Conservation (phyloP, 64 coral and sea anemone species). For the Montipora sp. region DNA sequence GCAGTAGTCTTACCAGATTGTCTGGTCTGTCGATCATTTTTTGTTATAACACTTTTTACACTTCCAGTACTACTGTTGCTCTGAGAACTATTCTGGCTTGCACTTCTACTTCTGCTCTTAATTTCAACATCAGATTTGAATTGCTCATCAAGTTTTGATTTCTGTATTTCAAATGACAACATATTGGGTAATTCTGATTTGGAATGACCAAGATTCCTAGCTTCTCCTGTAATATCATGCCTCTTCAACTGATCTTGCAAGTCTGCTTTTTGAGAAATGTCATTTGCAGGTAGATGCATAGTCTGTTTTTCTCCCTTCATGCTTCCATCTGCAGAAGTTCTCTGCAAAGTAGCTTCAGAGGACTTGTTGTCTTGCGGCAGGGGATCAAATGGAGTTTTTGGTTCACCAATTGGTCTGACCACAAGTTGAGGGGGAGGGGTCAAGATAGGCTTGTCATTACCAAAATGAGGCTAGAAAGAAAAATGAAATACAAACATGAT, state of each 20-base stretch:
- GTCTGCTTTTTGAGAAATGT: background rate
- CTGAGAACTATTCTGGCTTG: conserved; percentile 70
- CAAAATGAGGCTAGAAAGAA: conserved; percentile 87
- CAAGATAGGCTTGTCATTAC: conserved; percentile 64
- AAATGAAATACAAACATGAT: background rate
- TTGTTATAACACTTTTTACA: conserved; percentile 81
- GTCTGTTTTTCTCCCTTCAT: background rate
- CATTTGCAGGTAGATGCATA: background rate
- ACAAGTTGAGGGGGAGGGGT: conserved; percentile 75
- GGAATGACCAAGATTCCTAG: background rate
- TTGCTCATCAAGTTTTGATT: conserved; percentile 74
- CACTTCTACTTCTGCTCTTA: conserved; percentile 64
- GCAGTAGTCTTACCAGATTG: background rate
- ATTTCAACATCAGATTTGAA: conserved; percentile 31
- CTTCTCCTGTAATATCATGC: background rate
- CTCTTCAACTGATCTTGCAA: background rate
- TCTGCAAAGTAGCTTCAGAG: background rate
- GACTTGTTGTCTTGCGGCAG: background rate
- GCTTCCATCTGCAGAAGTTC: conserved; percentile 1
- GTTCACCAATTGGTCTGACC: conserved; percentile 37
- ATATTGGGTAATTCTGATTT: background rate
- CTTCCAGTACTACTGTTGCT: conserved; percentile 80
- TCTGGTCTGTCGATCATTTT: conserved; percentile 24
- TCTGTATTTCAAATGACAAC: conserved; percentile 65
- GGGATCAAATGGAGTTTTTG: conserved; percentile 8